phyloP scores from a whole-genome alignment of 2,113 vertebrate species.

The Rynchops niger region DNA sequence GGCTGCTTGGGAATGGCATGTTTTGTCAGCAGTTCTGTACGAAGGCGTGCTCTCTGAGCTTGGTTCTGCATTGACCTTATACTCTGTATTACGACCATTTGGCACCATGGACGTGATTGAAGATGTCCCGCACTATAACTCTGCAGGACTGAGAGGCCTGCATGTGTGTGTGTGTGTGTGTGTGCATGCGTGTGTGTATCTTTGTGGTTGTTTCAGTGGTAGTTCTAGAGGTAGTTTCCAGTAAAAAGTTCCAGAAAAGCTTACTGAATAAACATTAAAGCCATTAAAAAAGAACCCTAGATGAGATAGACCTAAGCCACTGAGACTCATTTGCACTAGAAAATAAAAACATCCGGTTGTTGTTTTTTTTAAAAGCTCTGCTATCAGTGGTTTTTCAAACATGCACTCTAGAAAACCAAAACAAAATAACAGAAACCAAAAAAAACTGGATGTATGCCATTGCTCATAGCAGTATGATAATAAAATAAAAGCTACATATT shows the following conservation, averaged over 20 bases:
- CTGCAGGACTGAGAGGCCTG: background rate
- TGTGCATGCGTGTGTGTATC: fast-evolving
- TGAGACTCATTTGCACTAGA: background rate
- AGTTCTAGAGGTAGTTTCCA: background rate
- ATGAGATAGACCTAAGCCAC: background rate
- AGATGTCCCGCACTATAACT: background rate
- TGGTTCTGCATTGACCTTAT: background rate
- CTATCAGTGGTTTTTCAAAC: background rate
- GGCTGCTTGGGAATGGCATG: background rate
- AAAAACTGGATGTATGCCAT: background rate
- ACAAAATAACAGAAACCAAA: background rate
- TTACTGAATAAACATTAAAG: background rate
- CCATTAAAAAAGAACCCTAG: background rate
- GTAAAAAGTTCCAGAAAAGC: background rate
- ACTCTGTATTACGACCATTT: background rate
- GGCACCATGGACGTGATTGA: background rate
- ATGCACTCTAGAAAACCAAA: background rate
- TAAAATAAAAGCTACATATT: background rate
- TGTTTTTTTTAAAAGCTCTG: background rate
- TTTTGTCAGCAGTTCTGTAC: background rate
- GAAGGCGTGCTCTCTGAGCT: background rate
- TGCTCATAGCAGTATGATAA: background rate
- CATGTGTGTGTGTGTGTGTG: fast-evolving
- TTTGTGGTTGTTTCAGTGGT: background rate
- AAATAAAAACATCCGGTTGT: background rate